phyloP scores from a whole-genome alignment of 1,140 invertebrate genomes.

The Carcinoscorpius rotundicauda region DNA sequence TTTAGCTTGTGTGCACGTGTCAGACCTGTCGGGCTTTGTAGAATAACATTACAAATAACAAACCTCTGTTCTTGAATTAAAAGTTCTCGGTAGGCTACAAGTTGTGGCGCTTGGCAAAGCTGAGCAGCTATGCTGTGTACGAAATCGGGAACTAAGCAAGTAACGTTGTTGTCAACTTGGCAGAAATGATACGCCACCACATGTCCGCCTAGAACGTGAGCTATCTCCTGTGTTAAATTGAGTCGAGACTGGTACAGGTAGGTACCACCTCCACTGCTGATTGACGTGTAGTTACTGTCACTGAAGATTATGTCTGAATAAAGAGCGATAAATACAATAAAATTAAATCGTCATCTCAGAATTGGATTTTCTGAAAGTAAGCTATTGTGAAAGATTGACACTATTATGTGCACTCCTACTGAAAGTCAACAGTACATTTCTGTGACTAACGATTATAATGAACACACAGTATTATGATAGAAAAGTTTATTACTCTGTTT shows the following conservation, averaged over 20 bases:
- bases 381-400: too few relatives aligned
- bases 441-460: too few relatives aligned
- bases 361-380: too few relatives aligned
- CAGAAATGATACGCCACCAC: constrained; percentile 92
- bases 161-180: constrained; percentile 80
- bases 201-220: constrained; percentile 54
- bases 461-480: too few relatives aligned
- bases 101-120: constrained; percentile 72
- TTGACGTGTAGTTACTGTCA: constrained; percentile 25
- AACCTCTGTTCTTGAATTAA: constrained; percentile 51
- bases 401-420: too few relatives aligned
- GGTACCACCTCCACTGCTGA: constrained; percentile 24
- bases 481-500: too few relatives aligned
- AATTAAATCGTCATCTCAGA: too few relatives aligned
- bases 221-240: constrained; percentile 36
- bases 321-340: constrained; percentile 6
- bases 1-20: too few relatives aligned
- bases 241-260: constrained; percentile 31
- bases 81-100: constrained; percentile 72
- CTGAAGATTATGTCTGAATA: constrained; percentile 24
- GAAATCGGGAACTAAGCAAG: constrained; percentile 85
- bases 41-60: too few relatives aligned
- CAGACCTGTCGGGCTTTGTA: too few relatives aligned
- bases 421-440: too few relatives aligned
- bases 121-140: constrained; percentile 87